Evolutionary conservation across 2,113 vertebrate genomes (phyloP), one percentile per base, ranked within the genome.

Genomic region (Eleginops maclovinus): DNA sequence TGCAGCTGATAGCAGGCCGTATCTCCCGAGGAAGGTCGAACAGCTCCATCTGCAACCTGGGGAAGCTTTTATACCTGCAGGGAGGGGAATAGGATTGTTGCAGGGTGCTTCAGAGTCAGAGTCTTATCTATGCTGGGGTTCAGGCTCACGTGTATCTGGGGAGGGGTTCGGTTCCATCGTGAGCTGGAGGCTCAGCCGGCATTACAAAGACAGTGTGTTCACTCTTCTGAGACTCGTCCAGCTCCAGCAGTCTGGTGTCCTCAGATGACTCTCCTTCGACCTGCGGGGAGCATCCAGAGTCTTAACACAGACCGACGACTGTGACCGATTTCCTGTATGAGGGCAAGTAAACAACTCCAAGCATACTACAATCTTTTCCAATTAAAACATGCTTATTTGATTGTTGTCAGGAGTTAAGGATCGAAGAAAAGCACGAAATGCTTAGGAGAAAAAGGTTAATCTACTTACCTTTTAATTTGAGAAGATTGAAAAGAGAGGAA

Each of bases 161-260:
- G 47, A 89, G 50, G 22, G 93, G 88, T 4, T 96, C 94, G 6
- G 92, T 72, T 55, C 94, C 96, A 0, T 95, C 94, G 36, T 94
- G 70, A 0, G 90, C 85, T 1, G 93, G 87, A 7, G 96, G 96
- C 17, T 99, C 98, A 6, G 96, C 96, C 9, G 97, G 97, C 96
- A 95, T 98, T 86, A 99, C 95, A 55, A 99, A 98, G 2, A 99
- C 98, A 0, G 98, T 99, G 88, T 99, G 98, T 74, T 99, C 98
- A 66, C 98, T 99, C 87, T 96, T 99, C 82, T 97, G 98, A 24
- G 98, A 99, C 58, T 99, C 98, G 69, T 99, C 98, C 88, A 98
- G 93, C 77, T 99, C 98, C 91, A 99, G 95, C 71, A 99, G 90
- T 41, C 93, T 95, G 0, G 96, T 86, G 64, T 99, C 98, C 91